Evolutionary conservation across 37 sponge, comb jelly and placozoan genomes (phyloP), one percentile per base, ranked within the genome.

Genomic region (Geodia barretti): DNA sequence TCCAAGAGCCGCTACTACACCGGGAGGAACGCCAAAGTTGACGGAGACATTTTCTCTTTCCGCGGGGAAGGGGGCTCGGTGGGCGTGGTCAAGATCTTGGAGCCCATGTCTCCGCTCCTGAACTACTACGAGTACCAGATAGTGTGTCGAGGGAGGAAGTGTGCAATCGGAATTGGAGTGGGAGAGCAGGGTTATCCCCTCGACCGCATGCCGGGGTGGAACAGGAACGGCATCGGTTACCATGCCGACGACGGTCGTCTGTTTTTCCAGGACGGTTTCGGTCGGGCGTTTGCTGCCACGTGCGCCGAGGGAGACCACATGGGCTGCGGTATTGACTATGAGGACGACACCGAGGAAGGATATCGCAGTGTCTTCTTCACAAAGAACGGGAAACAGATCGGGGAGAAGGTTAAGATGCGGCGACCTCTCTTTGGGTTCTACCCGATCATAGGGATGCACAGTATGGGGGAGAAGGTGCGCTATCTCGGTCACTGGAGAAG

Each of bases 71-170:
- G 68, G 14, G 72, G 76, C 29, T 59, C 75, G 23, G 89, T 88
- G 62, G 93, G 93, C 24, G 86, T 92, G 43, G 86, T 92, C 62
- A 88, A 85, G 73, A 88, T 92, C 14, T 23, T 84, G 26, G 93
- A 90, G 70, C 88, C 92, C 20, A 78, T 94, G 74, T 82, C 84
- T 17, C 88, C 91, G 0, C 43, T 90, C 64, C 40, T 91, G 36
- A 90, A 90, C 78, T 94, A 90, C 79, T 94, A 64, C 68, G 95
- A 94, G 64, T 80, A 80, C 39, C 74, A 91, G 73, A 90, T 94
- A 23, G 33, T 90, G 35, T 80, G 74, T 31, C 21, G 61, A 72
- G 95, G 95, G 5, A 63, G 32, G 36, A 62, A 72, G 26, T 77
- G 80, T 64, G 86, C 91, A 28, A 79, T 92, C 41, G 93, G 93